Percentiles rank a stretch among this genome's conserved stretches.
phyloP scores from a whole-genome alignment of 2,113 vertebrate species.

The Anarhynchus alexandrinus region DNA sequence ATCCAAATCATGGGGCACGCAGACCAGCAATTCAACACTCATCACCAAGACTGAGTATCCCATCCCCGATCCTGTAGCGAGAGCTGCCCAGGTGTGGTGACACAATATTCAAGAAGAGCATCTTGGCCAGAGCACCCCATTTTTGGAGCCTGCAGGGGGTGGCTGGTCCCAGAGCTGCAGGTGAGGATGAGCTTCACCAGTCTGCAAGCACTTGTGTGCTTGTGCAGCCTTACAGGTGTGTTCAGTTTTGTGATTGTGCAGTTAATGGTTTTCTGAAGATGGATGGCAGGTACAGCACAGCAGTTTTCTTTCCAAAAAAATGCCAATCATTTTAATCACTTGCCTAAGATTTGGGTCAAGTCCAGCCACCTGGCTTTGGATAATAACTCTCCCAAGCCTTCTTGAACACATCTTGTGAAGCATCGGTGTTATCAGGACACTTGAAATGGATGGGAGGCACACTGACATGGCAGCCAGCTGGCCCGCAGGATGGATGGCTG shows the following conservation, averaged over 20 bases:
- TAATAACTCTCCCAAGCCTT: conserved; percentile 23
- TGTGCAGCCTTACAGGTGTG: not conserved
- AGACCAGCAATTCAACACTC: not conserved
- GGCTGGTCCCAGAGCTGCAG: not conserved
- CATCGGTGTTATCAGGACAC: not conserved
- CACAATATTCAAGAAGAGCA: rapidly evolving
- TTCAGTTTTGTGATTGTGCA: not conserved
- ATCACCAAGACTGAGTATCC: not conserved
- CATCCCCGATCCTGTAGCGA: rapidly evolving
- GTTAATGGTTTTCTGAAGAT: not conserved
- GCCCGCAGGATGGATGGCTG: not conserved
- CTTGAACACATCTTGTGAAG: conserved; percentile 10
- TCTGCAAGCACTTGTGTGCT: not conserved
- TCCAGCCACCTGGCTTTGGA: conserved; percentile 28
- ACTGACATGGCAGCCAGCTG: conserved; percentile 20
- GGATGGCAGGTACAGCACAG: not conserved
- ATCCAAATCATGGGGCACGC: not conserved
- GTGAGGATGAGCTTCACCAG: not conserved
- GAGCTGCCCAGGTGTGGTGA: not conserved
- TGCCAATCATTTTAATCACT: conserved; percentile 40
- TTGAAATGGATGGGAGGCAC: conserved; percentile 11
- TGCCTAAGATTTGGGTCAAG: not conserved
- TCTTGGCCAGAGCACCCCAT: not conserved
- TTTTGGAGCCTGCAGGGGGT: not conserved
- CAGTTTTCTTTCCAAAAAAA: conserved; percentile 4